These are phyloP conservation scores for Spilogale gracilis DNA, from an alignment of 2,113 vertebrate species.

Conservation along the genomic window DNA sequence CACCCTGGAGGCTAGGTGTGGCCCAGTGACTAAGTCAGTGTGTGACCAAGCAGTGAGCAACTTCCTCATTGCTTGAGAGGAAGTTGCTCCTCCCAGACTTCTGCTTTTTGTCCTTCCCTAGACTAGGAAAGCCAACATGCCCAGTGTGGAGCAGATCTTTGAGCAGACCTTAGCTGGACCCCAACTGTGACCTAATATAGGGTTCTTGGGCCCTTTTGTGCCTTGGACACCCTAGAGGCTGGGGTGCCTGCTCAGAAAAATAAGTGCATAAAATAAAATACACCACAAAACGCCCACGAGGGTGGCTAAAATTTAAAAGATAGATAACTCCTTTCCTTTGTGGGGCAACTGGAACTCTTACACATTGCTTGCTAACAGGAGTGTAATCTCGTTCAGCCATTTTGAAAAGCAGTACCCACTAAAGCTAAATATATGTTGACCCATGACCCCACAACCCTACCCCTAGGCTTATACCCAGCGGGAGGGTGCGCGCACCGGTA, in stretches of 20 bases:
- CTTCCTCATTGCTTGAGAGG: slow-evolving; percentile 23
- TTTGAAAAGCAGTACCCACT: not conserved
- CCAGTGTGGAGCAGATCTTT: not conserved
- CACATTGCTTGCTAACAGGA: not conserved
- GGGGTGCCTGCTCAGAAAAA: not conserved
- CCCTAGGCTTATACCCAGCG: not conserved
- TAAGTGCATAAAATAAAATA: slow-evolving; percentile 42
- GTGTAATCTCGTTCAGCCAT: not conserved
- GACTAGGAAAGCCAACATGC: not conserved
- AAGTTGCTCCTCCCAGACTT: slow-evolving; percentile 52
- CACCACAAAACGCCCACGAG: not conserved
- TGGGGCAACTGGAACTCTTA: not conserved
- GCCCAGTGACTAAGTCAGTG: slow-evolving; percentile 16
- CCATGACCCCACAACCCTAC: not conserved
- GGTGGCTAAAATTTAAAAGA: not conserved
- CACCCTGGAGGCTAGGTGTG: not conserved
- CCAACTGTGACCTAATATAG: not conserved
- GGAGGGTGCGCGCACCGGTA: not conserved
- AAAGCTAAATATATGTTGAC: not conserved
- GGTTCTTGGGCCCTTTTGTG: not conserved
- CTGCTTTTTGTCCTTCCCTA: not conserved
- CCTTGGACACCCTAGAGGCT: not conserved
- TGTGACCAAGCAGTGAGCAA: slow-evolving; percentile 31
- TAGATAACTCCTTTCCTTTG: not conserved
- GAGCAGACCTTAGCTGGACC: not conserved